Conservation (phyloP, 2,113 vertebrate genomes). For the Sprattus sprattus region DNA sequence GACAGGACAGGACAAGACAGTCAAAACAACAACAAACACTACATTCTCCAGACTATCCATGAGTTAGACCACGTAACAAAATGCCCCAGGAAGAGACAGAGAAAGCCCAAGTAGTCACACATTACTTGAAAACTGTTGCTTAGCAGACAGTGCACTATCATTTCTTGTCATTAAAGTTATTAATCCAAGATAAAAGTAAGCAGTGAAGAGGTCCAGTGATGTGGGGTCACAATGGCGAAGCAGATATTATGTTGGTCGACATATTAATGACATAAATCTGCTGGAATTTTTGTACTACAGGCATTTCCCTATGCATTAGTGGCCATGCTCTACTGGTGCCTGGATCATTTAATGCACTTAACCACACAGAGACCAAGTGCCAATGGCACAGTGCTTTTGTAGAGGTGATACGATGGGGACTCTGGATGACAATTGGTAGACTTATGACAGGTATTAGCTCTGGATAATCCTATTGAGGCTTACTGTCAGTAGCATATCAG, state of each 20-base stretch:
- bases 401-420: background rate
- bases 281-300: background rate
- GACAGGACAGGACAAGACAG: conserved; percentile 34
- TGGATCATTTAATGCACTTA: background rate
- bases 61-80: background rate
- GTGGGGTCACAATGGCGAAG: background rate
- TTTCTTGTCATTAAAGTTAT: background rate
- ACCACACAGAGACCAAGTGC: background rate
- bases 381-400: background rate
- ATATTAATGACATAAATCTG: background rate
- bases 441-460: conserved; percentile 3
- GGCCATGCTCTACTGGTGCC: background rate
- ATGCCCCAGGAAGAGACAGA: background rate
- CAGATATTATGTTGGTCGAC: background rate
- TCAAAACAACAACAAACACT: conserved; percentile 1
- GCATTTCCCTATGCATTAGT: background rate
- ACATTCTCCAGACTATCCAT: background rate
- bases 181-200: background rate
- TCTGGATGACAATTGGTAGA: background rate
- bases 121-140: background rate
- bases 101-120: background rate
- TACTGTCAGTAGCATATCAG: conserved; percentile 3
- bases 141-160: background rate
- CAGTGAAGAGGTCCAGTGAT: background rate
- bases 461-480: conserved; percentile 8